phyloP scores from a whole-genome alignment of 2,113 vertebrate genomes.

The Myotis yumanensis region DNA sequence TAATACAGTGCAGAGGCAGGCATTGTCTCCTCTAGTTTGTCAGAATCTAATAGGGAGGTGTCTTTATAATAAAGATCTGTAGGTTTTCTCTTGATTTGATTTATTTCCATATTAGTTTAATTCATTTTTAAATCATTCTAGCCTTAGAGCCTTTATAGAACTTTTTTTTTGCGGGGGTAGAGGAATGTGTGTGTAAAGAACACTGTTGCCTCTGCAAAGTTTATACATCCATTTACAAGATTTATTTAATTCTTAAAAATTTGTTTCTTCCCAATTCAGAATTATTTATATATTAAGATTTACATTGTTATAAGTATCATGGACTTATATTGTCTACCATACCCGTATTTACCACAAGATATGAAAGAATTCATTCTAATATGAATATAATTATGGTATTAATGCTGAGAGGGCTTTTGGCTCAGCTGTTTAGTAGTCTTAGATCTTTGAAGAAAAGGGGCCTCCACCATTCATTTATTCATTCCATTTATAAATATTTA shows the following conservation, averaged over 20 bases:
- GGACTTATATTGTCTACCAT: not conserved
- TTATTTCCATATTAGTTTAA: not conserved
- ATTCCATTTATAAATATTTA: conserved; percentile 16
- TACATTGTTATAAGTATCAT: not conserved
- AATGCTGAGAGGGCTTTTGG: not conserved
- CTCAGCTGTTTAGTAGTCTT: not conserved
- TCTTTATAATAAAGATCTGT: not conserved
- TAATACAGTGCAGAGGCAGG: not conserved
- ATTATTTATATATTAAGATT: not conserved
- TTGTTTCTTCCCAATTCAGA: conserved; percentile 27
- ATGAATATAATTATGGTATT: not conserved
- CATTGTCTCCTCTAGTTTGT: not conserved
- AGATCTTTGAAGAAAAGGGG: not conserved
- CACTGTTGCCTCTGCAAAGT: not conserved
- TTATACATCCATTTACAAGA: not conserved
- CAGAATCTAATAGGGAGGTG: not conserved
- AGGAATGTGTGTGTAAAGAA: not conserved
- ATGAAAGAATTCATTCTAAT: not conserved
- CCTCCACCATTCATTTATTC: not conserved
- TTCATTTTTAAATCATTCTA: conserved; percentile 11
- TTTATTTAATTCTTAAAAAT: conserved; percentile 24
- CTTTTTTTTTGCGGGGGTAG: not conserved
- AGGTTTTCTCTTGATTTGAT: not conserved
- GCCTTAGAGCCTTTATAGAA: not conserved
- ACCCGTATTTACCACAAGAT: not conserved